Evolutionary conservation across 53 echinoderm and acorn worm species (phyloP).

Genomic region (Echinometra lucunter): DNA sequence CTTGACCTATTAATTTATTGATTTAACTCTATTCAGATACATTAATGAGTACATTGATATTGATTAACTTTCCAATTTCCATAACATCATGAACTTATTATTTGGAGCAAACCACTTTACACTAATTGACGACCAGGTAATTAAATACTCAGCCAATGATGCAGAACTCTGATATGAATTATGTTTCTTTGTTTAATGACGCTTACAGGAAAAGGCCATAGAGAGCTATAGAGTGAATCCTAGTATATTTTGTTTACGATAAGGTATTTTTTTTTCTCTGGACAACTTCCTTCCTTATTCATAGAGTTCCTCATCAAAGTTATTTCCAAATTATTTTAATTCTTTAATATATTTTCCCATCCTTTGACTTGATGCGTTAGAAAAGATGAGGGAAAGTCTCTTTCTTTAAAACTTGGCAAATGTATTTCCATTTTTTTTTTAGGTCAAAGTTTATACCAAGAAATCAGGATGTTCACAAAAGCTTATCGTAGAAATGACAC

Average conservation of each 20-base stretch:
- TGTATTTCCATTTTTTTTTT: neutral
- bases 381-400: neutral
- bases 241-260: neutral
- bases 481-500: no score
- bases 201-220: neutral
- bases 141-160: neutral
- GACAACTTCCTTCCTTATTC: constrained; percentile 22
- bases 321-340: neutral
- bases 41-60: no score
- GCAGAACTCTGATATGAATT: neutral
- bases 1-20: no score
- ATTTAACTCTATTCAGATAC: no score
- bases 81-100: no score
- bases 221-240: neutral
- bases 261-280: neutral
- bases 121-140: no score
- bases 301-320: neutral
- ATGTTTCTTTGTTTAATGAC: neutral
- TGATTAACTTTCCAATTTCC: no score
- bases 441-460: no score
- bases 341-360: neutral
- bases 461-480: no score
- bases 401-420: neutral
- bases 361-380: neutral
- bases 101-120: no score